phyloP scores from a whole-genome alignment of 2,888 invertebrate genomes.

The Thalpophila matura region DNA sequence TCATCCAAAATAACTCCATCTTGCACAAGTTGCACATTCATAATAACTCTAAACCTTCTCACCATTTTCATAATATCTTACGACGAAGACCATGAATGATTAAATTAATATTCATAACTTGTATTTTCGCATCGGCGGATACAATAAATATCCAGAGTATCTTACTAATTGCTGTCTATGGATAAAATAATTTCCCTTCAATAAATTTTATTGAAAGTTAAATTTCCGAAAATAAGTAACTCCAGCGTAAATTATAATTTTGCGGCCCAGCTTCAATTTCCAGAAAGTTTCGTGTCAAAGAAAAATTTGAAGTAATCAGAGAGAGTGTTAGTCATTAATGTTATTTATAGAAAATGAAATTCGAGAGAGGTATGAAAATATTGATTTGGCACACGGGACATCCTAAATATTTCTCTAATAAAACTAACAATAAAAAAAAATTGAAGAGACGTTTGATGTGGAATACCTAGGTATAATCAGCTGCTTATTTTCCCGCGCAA shows the following conservation, averaged over 20 bases:
- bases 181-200: conserved; percentile 55
- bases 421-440: not conserved
- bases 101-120: conserved; percentile 48
- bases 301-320: conserved; percentile 50
- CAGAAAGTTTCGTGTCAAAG: conserved; percentile 46
- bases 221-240: conserved; percentile 49
- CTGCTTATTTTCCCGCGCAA: conserved; percentile 7
- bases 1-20: too few species aligned
- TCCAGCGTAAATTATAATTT: conserved; percentile 51
- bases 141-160: conserved; percentile 55
- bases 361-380: conserved; percentile 13
- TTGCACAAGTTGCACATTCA: not conserved
- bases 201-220: conserved; percentile 57
- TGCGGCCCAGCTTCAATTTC: conserved; percentile 40
- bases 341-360: conserved; percentile 32
- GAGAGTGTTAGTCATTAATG: conserved; percentile 41
- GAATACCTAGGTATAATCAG: conserved; percentile 15
- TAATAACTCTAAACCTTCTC: not conserved
- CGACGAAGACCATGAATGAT: conserved; percentile 9
- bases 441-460: not conserved
- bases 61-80: conserved; percentile 14
- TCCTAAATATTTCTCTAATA: not conserved
- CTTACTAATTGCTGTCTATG: conserved; percentile 55
- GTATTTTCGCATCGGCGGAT: conserved; percentile 45
- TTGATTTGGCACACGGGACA: not conserved